Evolutionary conservation across 2,113 vertebrate genomes (phyloP), one percentile per base, ranked within the genome.

Genomic region (Gadus chalcogrammus): DNA sequence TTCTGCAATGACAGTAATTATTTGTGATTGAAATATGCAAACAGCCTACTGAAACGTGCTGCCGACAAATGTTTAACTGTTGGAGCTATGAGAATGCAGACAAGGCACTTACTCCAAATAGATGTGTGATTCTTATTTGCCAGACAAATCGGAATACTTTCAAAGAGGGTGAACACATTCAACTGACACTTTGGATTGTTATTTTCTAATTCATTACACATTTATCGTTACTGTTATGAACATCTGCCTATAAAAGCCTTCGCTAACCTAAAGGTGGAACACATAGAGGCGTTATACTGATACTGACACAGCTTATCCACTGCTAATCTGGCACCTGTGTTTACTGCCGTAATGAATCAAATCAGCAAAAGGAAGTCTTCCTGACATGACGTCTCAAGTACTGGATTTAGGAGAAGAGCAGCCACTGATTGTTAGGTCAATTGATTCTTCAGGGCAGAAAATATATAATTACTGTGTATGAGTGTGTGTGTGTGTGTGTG

Each of bases 351-450:
- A 62, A 74, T 69, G 76, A 81, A 84, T 78, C 70, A 69, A 80
- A 77, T 82, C 65, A 74, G 42, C 27, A 81, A 72, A 69, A 61
- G 48, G 64, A 52, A 78, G 67, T 72, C 22, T 69, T 77, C 7
- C 70, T 74, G 63, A 61, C 65, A 74, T 70, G 56, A 69, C 68
- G 78, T 76, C 72, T 81, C 66, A 70, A 82, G 77, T 69, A 68
- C 77, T 71, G 24, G 15, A 72, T 9, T 73, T 75, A 72, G 82
- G 65, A 74, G 69, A 71, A 71, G 68, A 73, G 61, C 69, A 73
- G 61, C 17, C 59, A 61, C 76, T 79, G 79, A 83, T 83, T 85
- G 81, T 80, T 68, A 77, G 73, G 83, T 86, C 88, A 83, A 85
- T 83, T 84, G 76, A 89, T 84, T 88, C 76, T 81, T 76, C 73